Base-by-base conservation (phyloP, 2,888 invertebrate species). In the Clusia tigrina region DNA sequence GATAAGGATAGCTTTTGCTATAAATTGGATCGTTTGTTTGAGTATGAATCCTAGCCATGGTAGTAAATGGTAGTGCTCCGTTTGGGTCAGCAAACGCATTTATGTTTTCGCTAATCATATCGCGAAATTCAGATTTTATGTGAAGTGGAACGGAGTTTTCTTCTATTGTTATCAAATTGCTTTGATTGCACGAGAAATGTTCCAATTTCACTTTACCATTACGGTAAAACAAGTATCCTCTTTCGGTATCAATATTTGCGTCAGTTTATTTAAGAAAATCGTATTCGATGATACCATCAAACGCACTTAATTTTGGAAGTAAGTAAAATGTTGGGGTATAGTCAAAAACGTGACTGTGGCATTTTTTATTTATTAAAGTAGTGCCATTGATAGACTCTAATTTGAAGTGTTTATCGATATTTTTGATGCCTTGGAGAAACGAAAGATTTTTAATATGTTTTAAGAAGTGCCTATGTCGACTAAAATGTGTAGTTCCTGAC, bases 191-290 rank as follows among this genome's bases (percentile, higher is more conserved):
- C 32, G 23, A 38, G n/a, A 60, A 22, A 55, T 60, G 60, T 2
- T 48, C 12, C 22, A 22, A 20, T 55, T 22, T 32, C 3, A 51
- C 52, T 32, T 63, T 18, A 24, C 54, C 32, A 2, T 55, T 26
- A 24, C 20, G 17, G 25, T 54, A 20, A 42, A 22, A 51, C 18
- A 54, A 55, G 37, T 58, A 2, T 24, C 64, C 67, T 10, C 24
- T 51, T 10, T 60, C 52, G 26, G 54, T 64, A 24, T 66, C 58
- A 46, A 66, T 64, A 62, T 64, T 48, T n/a, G 58, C 64, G 22
- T 57, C 56, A 18, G 63, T 58, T 48, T 65, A 10, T 51, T 46
- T 62, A 6, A 65, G 48, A 54, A 58, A 60, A 20, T 67, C 57
- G 59, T 48, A 48, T 6, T 18, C 48, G 6, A 48, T n/a, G 48